Evolutionary conservation across 2,888 invertebrate species (phyloP).

Genomic region (Lithophane socia): DNA sequence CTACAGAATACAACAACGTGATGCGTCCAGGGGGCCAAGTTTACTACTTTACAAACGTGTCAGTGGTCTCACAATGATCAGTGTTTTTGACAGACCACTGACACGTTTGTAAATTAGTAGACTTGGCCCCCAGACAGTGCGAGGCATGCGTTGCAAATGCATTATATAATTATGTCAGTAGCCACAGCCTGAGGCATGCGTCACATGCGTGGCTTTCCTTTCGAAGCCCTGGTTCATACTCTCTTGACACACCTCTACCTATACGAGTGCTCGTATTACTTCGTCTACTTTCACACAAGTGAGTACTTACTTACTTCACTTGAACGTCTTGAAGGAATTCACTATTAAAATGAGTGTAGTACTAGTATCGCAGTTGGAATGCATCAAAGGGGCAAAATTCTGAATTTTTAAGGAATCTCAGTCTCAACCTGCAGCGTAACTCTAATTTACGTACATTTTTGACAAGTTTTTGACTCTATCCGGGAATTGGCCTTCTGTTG

Average conservation of each 20-base stretch:
- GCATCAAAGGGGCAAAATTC: background rate
- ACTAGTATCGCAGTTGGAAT: too few relatives aligned
- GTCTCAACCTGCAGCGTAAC: background rate
- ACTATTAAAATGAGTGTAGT: background rate
- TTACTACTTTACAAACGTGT: too few relatives aligned
- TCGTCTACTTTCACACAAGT: background rate
- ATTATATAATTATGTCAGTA: background rate
- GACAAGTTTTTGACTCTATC: background rate
- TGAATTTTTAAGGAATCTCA: too few relatives aligned
- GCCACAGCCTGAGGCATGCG: background rate
- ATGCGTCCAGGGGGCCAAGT: background rate
- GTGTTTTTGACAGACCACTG: too few relatives aligned
- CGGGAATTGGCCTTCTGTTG: too few relatives aligned
- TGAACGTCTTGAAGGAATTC: background rate
- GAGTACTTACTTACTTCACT: background rate
- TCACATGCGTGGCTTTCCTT: too few relatives aligned
- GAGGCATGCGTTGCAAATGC: background rate
- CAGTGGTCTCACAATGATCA: too few relatives aligned
- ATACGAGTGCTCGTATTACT: background rate
- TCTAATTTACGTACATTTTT: background rate
- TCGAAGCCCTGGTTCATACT: background rate
- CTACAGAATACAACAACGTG: too few relatives aligned
- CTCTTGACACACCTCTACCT: background rate
- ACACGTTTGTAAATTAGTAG: too few relatives aligned
- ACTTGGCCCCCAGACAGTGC: background rate